Base-by-base conservation (phyloP, 2,797 vertebrate species). In the Amazona ochrocephala region DNA sequence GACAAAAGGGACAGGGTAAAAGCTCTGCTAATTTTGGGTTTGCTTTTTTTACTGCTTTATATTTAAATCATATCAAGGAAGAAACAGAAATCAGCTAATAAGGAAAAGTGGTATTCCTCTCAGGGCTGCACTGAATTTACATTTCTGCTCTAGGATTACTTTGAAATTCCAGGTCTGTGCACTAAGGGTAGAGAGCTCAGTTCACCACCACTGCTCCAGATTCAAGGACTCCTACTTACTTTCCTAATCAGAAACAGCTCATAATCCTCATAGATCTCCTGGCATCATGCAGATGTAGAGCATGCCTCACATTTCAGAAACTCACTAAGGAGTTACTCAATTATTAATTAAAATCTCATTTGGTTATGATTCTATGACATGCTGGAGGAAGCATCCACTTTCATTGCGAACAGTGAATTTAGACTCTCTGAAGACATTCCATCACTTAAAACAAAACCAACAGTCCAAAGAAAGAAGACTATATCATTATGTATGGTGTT, bases 271-370 rank as follows among this genome's bases (percentile, higher is more conserved):
- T 14, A 79, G n/a, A 60, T 64, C 45, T 92, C 50, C 45, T 84
- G 80, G 47, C 77, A 70, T 34, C 56, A 18, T 37, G 34, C 47
- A 82, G 58, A 75, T 80, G 34, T 76, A 75, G 60, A 90, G 8
- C 56, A 53, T 54, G 20, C 18, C 64, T 92, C 22, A 30, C 51
- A 42, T 67, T 94, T 87, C 61, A 90, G 53, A 79, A 65, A 73
- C 39, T 72, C 88, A 62, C 84, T 44, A n/a, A 87, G 72, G n/a
- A 64, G 89, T 92, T 91, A 54, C 6, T 93, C 70, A 65, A 82
- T 93, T 84, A 92, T 71, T 90, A 91, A 76, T 87, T 90, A 87
- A 90, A 83, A 42, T 48, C 82, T 94, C 78, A 91, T 93, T 95
- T 90, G 64, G 64, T 95, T 90, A 74, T 84, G 62, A 84, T 91